Base-by-base conservation (phyloP, 1,140 invertebrate species). In the Ctenoplectra terminalis region DNA sequence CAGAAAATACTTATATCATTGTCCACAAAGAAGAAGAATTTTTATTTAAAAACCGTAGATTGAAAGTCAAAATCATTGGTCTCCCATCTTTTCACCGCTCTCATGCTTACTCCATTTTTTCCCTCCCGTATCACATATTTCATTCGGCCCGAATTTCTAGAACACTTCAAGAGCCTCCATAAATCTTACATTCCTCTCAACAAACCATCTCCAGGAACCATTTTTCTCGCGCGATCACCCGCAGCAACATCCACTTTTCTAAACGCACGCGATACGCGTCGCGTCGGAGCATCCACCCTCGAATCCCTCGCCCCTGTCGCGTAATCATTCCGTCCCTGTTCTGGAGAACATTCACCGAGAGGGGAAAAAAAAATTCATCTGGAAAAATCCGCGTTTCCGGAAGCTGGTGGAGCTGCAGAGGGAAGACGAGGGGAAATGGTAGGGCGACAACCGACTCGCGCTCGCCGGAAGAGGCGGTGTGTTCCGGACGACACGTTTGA, bases 391-490 rank as follows among this genome's bases (percentile, higher is more conserved):
- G 31, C 9, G 2, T 31, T 40, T 20, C 37, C 43, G 17, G 29
- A 13, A 11, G 5, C 37, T n/a, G 15, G 5, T 11, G 11, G 6
- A n/a, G 23, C 23, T 37, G 15, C 17, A 2, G 23, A 7, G 20
- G 17, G n/a, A n/a, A 23, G 2, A 7, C 9, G 26, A n/a, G n/a
- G n/a, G n/a, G n/a, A n/a, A n/a, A n/a, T n/a, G n/a, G n/a, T n/a
- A n/a, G 20, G 9, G 6, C 0, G 23, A 15, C 29, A 15, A 70
- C 2, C 15, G 56, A 23, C 56, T 64, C 34, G 26, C 17, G 40
- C 56, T 77, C 40, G 64, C 29, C 64, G 75, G 64, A 70, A 70
- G 52, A 58, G 52, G n/a, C 52, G 37, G 3, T 13, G 29, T 17
- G 52, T 43, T n/a, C 26, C 54, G 26, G 26, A 58, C 6, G 26